Base-by-base conservation (phyloP, 2,113 vertebrate species). In the Upupa epops region DNA sequence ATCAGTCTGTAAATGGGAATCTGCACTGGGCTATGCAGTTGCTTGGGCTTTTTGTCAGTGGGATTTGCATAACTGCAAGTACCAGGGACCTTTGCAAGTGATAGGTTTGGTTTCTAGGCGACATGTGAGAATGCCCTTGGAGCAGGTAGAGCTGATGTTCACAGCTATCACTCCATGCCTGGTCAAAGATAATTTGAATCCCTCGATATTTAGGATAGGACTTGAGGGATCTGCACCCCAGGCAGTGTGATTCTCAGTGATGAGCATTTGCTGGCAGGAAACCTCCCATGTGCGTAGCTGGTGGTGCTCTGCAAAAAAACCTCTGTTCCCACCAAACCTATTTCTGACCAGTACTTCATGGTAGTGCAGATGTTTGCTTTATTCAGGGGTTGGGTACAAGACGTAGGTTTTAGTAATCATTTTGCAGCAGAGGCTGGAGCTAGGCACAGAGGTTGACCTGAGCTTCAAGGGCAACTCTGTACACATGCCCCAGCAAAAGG, bases 401-500 rank as follows among this genome's bases (percentile, higher is more conserved):
- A 31, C 68, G 18, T 28, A 51, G 34, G 9, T 51, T n/a, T 88
- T 80, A 42, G 32, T 32, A 28, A 17, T 46, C 90, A 10, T 79
- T 88, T 64, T 69, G 31, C 26, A 42, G 31, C 32, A 77, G 37
- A 60, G 46, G 52, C 32, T 48, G 58, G 25, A 82, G n/a, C 9
- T 64, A 51, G 22, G 36, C 58, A 26, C 52, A 65, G 34, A 20
- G 1, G 1, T 32, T 19, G 25, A 19, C 49, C 26, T 70, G 46
- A 60, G 37, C 25, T 71, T 86, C 0, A 1, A 65, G 46, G 26
- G 18, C 22, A 13, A 2, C 69, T 52, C 34, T 42, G 19, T 58
- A 31, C 56, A 16, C 0, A 1, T 25, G 19, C 20, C 26, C 13
- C 0, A 1, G 16, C n/a, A 25, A 10, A 25, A 12, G 0, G 0